A percentile compares a stretch with the other conserved stretches of the same genome.
These are phyloP conservation scores for Hydrotaea cyrtoneurina DNA, from an alignment of 2,888 invertebrate genomes.

Conservation along the genomic window DNA sequence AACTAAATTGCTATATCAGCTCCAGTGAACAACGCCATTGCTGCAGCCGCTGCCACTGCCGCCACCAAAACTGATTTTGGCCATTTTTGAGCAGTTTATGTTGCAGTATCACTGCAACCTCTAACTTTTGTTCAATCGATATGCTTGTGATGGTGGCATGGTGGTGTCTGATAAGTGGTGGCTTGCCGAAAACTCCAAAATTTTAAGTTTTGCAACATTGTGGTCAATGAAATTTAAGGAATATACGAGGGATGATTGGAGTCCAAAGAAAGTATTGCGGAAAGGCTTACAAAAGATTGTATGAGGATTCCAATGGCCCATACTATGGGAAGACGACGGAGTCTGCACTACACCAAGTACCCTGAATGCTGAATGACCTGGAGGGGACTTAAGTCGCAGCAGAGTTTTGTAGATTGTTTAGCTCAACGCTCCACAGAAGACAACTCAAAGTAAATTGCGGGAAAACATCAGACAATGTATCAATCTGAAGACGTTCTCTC, in stretches of 20 bases:
- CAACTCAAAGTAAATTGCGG: no score
- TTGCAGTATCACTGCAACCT: slow-evolving; percentile 70
- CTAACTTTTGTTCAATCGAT: slow-evolving; percentile 63
- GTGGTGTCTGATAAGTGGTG: slow-evolving; percentile 24
- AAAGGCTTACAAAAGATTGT: no score
- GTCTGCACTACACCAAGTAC: no score
- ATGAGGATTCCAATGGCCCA: no score
- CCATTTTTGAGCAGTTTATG: slow-evolving; percentile 54
- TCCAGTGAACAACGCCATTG: background rate
- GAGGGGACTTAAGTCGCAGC: no score
- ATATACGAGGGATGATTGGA: slow-evolving; percentile 25
- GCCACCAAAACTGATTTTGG: slow-evolving; percentile 1
- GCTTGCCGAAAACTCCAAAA: slow-evolving; percentile 33
- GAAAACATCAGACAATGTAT: no score
- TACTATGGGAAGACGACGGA: no score
- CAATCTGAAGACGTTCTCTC: no score
- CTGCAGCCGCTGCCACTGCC: slow-evolving; percentile 12
- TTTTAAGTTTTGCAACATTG: slow-evolving; percentile 37
- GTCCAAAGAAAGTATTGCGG: no score
- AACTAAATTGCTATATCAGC: slow-evolving; percentile 77
- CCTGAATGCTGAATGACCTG: no score
- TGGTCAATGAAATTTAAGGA: background rate
- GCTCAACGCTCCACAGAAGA: no score
- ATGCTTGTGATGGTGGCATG: background rate
- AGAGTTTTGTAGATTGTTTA: no score